phyloP scores from a whole-genome alignment of 2,797 vertebrate species.

The Merluccius polli region DNA sequence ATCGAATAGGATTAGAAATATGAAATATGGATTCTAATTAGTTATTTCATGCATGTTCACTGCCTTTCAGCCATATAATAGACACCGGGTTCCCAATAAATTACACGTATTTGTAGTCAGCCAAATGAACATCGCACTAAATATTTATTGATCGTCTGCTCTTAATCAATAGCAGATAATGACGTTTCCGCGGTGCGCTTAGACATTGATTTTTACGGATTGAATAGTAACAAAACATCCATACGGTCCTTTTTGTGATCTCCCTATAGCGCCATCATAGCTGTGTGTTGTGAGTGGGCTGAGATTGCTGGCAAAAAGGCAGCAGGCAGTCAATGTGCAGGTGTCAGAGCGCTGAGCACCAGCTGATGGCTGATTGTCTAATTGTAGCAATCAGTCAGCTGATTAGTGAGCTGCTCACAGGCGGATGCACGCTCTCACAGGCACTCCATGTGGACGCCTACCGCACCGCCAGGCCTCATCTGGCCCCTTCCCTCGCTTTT shows the following conservation, averaged over 20 bases:
- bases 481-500: not conserved
- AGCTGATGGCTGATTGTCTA: slow-evolving; percentile 70
- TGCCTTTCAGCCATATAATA: slow-evolving; percentile 29
- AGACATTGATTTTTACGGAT: slow-evolving; percentile 33
- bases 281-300: slow-evolving; percentile 47
- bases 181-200: slow-evolving; percentile 21
- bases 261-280: slow-evolving; percentile 33
- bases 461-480: slow-evolving; percentile 1
- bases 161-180: slow-evolving; percentile 38
- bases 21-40: slow-evolving; percentile 52
- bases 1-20: slow-evolving; percentile 47
- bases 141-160: slow-evolving; percentile 41
- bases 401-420: slow-evolving; percentile 57
- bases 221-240: slow-evolving; percentile 34
- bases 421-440: slow-evolving; percentile 33
- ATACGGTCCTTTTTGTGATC: slow-evolving; percentile 36
- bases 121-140: slow-evolving; percentile 5
- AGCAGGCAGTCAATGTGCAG: slow-evolving; percentile 65
- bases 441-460: slow-evolving; percentile 33
- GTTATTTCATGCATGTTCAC: slow-evolving; percentile 31
- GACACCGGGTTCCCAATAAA: slow-evolving; percentile 25
- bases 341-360: slow-evolving; percentile 59
- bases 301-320: slow-evolving; percentile 61
- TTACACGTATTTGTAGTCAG: slow-evolving; percentile 24
- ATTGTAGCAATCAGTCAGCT: slow-evolving; percentile 72